These are phyloP conservation scores for Ericerus pela DNA, from an alignment of 1,140 invertebrate genomes.

Conservation along the genomic window DNA sequence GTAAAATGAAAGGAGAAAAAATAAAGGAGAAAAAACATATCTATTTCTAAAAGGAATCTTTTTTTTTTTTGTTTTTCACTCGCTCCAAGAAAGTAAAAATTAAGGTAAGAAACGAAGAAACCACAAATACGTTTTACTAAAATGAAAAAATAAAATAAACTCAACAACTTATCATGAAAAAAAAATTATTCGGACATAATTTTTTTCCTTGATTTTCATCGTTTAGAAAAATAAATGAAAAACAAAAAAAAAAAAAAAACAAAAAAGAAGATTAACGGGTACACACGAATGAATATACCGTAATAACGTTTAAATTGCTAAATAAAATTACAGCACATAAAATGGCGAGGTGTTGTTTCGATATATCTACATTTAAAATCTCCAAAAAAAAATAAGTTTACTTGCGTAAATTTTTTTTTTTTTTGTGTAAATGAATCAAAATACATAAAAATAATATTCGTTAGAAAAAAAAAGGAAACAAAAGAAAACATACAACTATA, in stretches of 20 bases:
- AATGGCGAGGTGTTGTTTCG: constrained; percentile 9
- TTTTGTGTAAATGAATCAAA: constrained; percentile 4
- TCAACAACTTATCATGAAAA: constrained; percentile 1
- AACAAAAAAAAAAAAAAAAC: neutral
- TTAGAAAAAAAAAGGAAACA: too few relatives aligned
- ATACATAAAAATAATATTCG: constrained; percentile 1
- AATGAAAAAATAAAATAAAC: constrained; percentile 2
- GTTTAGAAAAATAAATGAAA: neutral
- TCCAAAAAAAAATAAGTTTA: constrained; percentile 4
- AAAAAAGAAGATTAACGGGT: constrained; percentile 3
- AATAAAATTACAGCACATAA: constrained; percentile 11
- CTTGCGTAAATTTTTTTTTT: neutral
- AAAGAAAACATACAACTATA: too few relatives aligned
- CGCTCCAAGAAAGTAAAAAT: too few relatives aligned
- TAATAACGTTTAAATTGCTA: constrained; percentile 10
- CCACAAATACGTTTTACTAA: too few relatives aligned
- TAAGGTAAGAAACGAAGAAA: too few relatives aligned
- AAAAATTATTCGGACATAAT: constrained; percentile 2
- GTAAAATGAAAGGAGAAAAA: constrained; percentile 7
- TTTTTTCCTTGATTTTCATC: neutral
- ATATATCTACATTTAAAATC: constrained; percentile 10
- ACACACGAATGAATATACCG: neutral
- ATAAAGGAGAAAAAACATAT: neutral
- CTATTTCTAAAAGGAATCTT: constrained; percentile 1
- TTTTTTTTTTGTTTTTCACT: too few relatives aligned